Percentiles rank a stretch among this genome's conserved stretches.
Evolutionary conservation across 1,140 invertebrate species (phyloP).

Genomic region (Eriocheir sinensis): DNA sequence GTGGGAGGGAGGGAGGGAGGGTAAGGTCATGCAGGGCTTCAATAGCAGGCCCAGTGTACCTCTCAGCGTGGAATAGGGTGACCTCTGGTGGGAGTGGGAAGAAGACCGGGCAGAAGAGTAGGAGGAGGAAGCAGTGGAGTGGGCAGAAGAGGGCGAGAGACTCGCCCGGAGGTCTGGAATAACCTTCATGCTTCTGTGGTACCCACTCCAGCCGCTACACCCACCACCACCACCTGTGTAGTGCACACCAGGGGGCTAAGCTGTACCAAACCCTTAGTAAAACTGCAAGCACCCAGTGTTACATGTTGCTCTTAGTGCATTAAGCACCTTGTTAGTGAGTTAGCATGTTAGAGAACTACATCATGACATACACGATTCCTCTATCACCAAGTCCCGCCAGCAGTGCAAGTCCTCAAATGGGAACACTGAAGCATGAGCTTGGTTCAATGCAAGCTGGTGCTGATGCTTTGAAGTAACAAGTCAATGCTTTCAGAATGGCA

Average conservation of each 20-base stretch:
- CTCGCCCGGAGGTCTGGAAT: constrained; percentile 79
- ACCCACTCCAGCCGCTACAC: constrained; percentile 77
- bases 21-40: not conserved
- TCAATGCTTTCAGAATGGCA: not conserved
- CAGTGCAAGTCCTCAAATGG: not conserved
- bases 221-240: constrained; percentile 76
- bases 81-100: constrained; percentile 75
- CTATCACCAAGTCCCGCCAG: not conserved
- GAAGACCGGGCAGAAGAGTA: constrained; percentile 78
- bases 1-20: not conserved
- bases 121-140: constrained; percentile 78
- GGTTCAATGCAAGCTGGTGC: too few relatives aligned
- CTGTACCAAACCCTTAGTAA: constrained; percentile 41
- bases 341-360: not conserved
- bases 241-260: constrained; percentile 44
- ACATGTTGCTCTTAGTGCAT: not conserved
- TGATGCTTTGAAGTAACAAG: too few relatives aligned
- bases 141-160: constrained; percentile 77
- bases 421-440: too few relatives aligned
- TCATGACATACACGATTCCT: not conserved
- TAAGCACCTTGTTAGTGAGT: constrained; percentile 12
- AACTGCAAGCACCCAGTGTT: not conserved
- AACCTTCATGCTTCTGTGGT: constrained; percentile 76
- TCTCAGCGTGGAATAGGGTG: constrained; percentile 77
- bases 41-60: constrained; percentile 65